Evolutionary conservation across 2,888 invertebrate genomes (phyloP).

Genomic region (Pandemis cinnamomeana): DNA sequence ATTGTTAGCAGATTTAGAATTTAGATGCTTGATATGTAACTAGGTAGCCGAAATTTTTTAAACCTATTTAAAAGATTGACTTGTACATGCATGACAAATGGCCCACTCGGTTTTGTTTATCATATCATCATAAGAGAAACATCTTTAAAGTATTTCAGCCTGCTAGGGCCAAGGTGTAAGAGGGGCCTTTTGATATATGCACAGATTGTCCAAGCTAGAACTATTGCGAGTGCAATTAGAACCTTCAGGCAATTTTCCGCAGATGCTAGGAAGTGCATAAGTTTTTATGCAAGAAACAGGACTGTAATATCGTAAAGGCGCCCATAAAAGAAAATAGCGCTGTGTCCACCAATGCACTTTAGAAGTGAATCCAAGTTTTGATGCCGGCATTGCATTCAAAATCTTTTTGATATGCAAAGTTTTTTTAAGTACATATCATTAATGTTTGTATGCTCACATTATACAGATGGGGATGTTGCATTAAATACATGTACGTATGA

Average conservation of each 20-base stretch:
- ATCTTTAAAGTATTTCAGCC: too few species aligned
- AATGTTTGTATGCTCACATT: neutral
- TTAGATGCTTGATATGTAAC: constrained; percentile 34
- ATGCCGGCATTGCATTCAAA: constrained; percentile 10
- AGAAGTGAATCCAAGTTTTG: constrained; percentile 19
- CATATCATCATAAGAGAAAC: too few species aligned
- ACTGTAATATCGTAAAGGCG: constrained; percentile 41
- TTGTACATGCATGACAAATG: too few species aligned
- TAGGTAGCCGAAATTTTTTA: constrained; percentile 15
- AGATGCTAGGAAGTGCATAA: constrained; percentile 36
- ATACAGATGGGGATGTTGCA: too few species aligned
- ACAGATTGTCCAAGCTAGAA: neutral
- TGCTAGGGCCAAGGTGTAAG: too few species aligned
- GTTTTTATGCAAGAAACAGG: constrained; percentile 39
- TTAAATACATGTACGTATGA: neutral
- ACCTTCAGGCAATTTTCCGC: constrained; percentile 30
- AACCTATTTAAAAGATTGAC: neutral
- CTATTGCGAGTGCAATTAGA: constrained; percentile 38
- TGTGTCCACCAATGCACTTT: constrained; percentile 33
- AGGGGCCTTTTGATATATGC: neutral
- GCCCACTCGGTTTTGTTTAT: too few species aligned
- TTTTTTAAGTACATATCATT: neutral
- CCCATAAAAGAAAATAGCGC: constrained; percentile 38
- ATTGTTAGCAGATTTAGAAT: constrained; percentile 56
- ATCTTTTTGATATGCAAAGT: neutral